Conservation (phyloP, 2,113 vertebrate species). For the Pithys albifrons region DNA sequence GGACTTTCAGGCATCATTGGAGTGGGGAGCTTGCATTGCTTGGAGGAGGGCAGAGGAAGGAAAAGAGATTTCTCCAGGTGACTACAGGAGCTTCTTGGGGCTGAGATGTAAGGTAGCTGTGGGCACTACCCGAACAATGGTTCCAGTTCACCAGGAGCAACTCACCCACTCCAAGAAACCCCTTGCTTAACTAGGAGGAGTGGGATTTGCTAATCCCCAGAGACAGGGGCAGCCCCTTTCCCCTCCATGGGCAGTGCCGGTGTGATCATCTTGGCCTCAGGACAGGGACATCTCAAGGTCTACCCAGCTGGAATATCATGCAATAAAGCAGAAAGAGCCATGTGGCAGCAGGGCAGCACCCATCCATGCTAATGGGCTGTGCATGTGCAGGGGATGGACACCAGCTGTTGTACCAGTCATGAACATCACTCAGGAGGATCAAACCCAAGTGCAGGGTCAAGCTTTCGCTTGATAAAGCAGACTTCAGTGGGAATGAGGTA, state of each 20-base stretch:
- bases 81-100: background rate
- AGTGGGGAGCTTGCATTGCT: accelerated
- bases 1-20: accelerated
- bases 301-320: background rate
- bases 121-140: background rate
- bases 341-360: background rate
- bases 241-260: accelerated
- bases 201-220: background rate
- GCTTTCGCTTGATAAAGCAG: background rate
- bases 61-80: background rate
- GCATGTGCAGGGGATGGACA: accelerated
- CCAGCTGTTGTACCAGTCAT: accelerated
- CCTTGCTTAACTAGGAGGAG: background rate
- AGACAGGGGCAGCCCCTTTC: background rate
- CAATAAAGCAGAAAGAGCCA: accelerated
- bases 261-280: background rate
- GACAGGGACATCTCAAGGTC: background rate
- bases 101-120: background rate
- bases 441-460: background rate
- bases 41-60: background rate
- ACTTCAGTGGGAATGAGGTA: background rate
- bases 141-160: background rate
- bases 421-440: background rate
- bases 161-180: background rate
- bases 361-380: no score